phyloP scores from a whole-genome alignment of 2,797 vertebrate genomes.

The Etheostoma nigrum region DNA sequence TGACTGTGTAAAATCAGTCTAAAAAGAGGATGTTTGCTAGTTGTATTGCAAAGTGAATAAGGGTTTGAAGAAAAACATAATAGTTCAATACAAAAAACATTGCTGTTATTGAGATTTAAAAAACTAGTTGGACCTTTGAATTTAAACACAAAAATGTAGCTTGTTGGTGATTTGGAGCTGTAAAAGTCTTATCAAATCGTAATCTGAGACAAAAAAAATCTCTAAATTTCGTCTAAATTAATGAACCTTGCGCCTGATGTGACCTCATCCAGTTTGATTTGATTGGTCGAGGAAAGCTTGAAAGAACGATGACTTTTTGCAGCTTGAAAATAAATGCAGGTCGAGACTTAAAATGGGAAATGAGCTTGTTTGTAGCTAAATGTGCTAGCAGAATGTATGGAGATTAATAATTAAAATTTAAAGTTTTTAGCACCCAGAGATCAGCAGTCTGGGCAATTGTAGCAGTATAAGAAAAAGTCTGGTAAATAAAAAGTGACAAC shows the following conservation, averaged over 20 bases:
- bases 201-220: background rate
- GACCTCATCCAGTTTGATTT: constrained; percentile 3
- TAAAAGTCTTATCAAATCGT: background rate
- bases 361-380: background rate
- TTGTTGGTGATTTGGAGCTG: background rate
- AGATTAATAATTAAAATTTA: background rate
- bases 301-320: constrained; percentile 13
- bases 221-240: background rate
- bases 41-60: constrained; percentile 1
- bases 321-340: constrained; percentile 10
- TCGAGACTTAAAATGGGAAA: background rate
- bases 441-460: constrained; percentile 18
- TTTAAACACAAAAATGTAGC: constrained; percentile 3
- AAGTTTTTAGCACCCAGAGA: constrained; percentile 13
- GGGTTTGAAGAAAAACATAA: constrained; percentile 18
- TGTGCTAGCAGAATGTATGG: background rate
- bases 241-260: background rate
- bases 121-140: background rate
- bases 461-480: constrained; percentile 10
- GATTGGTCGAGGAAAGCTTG: background rate
- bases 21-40: background rate
- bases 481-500: constrained; percentile 24
- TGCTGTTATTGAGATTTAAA: constrained; percentile 11
- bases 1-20: background rate
- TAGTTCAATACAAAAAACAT: constrained; percentile 15